Evolutionary conservation across 2,113 vertebrate species (phyloP).

Genomic region (Accipiter virgatus): DNA sequence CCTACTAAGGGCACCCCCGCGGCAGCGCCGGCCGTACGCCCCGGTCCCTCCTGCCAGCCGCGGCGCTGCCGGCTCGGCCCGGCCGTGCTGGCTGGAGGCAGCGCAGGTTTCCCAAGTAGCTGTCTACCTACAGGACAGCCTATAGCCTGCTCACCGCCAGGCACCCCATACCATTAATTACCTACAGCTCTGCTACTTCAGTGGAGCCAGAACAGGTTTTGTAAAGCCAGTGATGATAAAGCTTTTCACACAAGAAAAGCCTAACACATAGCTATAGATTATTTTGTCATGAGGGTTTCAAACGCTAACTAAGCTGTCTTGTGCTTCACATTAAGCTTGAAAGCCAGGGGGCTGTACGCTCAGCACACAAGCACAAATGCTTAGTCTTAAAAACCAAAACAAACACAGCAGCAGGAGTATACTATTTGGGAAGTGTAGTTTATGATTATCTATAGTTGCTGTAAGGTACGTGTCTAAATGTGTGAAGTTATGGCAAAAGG

Average conservation of each 20-base stretch:
- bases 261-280: fast-evolving
- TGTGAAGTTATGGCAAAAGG: not conserved
- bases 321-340: not conserved
- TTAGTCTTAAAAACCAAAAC: not conserved
- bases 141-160: fast-evolving
- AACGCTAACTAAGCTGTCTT: not conserved
- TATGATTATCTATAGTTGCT: not conserved
- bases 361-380: not conserved
- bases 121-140: fast-evolving
- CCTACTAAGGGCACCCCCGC: fast-evolving
- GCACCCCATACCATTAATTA: not conserved
- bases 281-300: not conserved
- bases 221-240: not conserved
- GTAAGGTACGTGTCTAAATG: not conserved
- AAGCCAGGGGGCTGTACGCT: not conserved
- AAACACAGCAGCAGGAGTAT: fast-evolving
- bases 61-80: not conserved
- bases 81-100: too few species aligned
- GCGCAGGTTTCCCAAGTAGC: fast-evolving
- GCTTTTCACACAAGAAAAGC: not conserved
- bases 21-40: too few species aligned
- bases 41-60: not conserved
- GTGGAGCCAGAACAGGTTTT: not conserved
- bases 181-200: not conserved
- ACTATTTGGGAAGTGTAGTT: not conserved